A percentile compares a stretch with the other conserved stretches of the same genome.
Conservation (phyloP, 2,888 invertebrate genomes). For the Dryocosmus kuriphilus region DNA sequence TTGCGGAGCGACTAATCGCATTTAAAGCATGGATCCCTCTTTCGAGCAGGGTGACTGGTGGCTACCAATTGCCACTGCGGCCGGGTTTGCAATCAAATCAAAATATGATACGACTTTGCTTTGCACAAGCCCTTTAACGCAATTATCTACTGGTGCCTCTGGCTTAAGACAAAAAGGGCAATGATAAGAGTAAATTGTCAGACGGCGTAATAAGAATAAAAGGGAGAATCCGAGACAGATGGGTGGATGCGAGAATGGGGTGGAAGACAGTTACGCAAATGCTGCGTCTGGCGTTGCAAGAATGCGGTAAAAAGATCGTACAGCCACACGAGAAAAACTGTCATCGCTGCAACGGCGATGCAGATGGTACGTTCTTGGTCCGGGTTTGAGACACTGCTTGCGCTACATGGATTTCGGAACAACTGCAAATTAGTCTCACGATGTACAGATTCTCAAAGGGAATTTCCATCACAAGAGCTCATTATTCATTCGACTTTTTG, state of each 20-base stretch:
- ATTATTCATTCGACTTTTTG: conserved; percentile 1
- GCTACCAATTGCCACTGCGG: conserved; percentile 62
- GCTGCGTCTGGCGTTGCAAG: conserved; percentile 64
- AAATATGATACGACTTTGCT: conserved; percentile 60
- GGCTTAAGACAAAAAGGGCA: conserved; percentile 6
- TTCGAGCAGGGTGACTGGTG: conserved; percentile 49
- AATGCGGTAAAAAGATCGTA: conserved; percentile 71
- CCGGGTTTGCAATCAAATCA: conserved; percentile 71
- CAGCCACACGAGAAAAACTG: conserved; percentile 64
- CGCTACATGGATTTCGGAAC: background rate
- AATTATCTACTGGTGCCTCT: conserved; percentile 27
- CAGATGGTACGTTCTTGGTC: conserved; percentile 61
- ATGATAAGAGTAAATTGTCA: conserved; percentile 36
- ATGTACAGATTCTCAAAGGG: conserved; percentile 32
- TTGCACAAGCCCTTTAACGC: conserved; percentile 33
- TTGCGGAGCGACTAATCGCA: conserved; percentile 68
- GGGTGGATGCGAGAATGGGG: conserved; percentile 53
- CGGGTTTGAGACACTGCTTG: conserved; percentile 25
- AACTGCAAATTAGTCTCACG: conserved; percentile 33
- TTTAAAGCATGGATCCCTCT: conserved; percentile 65
- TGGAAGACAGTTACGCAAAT: conserved; percentile 69
- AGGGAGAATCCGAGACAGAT: conserved; percentile 62
- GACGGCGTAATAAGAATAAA: conserved; percentile 44
- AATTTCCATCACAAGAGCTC: conserved; percentile 8
- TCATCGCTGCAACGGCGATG: conserved; percentile 60